Base-by-base conservation (phyloP, 2,797 vertebrate species). In the Delichon dasypus region DNA sequence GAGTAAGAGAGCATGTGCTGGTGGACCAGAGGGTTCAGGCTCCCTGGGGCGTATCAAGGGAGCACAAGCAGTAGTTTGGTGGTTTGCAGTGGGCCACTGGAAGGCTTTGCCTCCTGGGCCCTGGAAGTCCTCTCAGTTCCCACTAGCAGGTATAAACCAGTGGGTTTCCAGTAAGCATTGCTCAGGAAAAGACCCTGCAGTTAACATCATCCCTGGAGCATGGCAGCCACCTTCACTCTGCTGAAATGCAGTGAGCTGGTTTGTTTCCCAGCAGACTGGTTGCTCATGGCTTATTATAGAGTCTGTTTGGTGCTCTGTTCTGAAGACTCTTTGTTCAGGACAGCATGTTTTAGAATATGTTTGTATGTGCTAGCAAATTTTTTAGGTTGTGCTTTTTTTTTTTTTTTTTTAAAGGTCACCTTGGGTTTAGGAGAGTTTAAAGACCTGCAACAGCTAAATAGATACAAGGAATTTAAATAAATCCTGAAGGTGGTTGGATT, bases 341-440 rank as follows among this genome's bases (percentile, higher is more conserved):
- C 96, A 93, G 87, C 26, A 1, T 95, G 91, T 96, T 96, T 97
- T 94, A 95, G 90, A 95, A 94, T 96, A 89, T 92, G 85, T 95
- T 97, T 96, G 90, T 96, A 86, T 95, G 80, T 96, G 88, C 96
- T 97, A 95, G 88, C 85, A 95, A 91, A 86, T 95, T 96, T 96
- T 96, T 93, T 21, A 40, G 29, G 25, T 55, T 77, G 84, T 60
- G 47, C 32, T 77, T 15, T 8, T n/a, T 45, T 34, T 42, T n/a
- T n/a, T 32, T 85, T 61, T 72, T 88, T 73, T 36, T 44, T 17
- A 79, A 96, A 96, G 95, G 94, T 97, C 95, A 93, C 89, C 86
- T 90, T 96, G 71, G 77, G 74, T 95, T 97, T 91, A 93, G 68
- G 75, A 61, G 89, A 72, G 75, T 95, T 96, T 96, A 47, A 90